A percentile compares a stretch with the other conserved stretches of the same genome.
phyloP scores from a whole-genome alignment of 2,797 vertebrate genomes.

The Loris lydekkerianus region DNA sequence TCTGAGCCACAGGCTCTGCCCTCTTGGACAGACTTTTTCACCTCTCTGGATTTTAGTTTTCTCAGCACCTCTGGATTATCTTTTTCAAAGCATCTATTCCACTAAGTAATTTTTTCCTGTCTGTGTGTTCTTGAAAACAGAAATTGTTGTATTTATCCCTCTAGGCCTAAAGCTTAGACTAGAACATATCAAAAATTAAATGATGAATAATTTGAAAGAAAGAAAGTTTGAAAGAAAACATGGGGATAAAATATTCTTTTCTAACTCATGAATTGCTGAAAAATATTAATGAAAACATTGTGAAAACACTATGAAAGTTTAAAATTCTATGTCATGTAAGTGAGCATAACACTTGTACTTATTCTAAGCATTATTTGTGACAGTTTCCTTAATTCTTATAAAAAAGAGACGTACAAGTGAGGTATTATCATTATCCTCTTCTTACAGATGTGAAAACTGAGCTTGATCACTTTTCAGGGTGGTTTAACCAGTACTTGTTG shows the following conservation, averaged over 20 bases:
- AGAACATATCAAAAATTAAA: constrained; percentile 21
- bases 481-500: not conserved
- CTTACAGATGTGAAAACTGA: not conserved
- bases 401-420: not conserved
- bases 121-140: not conserved
- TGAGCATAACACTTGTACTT: not conserved
- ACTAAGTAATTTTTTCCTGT: not conserved
- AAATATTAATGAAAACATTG: constrained; percentile 16
- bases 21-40: not conserved
- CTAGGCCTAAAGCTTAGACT: not conserved
- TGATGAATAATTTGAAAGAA: not conserved
- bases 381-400: not conserved
- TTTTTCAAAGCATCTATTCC: not conserved
- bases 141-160: constrained; percentile 4
- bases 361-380: not conserved
- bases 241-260: constrained; percentile 5
- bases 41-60: not conserved
- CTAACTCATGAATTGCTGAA: not conserved
- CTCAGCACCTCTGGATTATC: not conserved
- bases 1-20: too few relatives aligned
- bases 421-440: not conserved
- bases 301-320: constrained; percentile 1
- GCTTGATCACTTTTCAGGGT: not conserved
- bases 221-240: constrained; percentile 18
- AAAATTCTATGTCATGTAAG: constrained; percentile 26